Conservation (phyloP, 2,888 invertebrate genomes). For the Lasioglossum vierecki region DNA sequence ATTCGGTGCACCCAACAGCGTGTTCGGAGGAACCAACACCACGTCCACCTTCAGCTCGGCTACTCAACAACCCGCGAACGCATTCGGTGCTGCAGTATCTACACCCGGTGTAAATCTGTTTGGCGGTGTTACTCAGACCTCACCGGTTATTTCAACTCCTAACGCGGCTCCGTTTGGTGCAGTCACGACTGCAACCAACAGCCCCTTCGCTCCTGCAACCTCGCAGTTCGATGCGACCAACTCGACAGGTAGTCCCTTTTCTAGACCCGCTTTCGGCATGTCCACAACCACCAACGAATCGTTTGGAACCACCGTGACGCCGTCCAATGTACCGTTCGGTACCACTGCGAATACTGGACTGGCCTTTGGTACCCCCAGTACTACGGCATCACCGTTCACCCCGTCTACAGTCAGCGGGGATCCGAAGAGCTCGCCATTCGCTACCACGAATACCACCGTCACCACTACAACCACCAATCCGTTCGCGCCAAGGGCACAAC, state of each 20-base stretch:
- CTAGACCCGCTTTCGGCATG: slow-evolving; percentile 49
- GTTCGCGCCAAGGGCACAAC: slow-evolving; percentile 53
- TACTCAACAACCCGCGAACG: slow-evolving; percentile 42
- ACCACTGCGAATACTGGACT: slow-evolving; percentile 42
- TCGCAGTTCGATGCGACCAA: slow-evolving; percentile 57
- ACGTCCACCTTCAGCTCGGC: slow-evolving; percentile 54
- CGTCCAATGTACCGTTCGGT: slow-evolving; percentile 62
- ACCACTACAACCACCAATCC: slow-evolving; percentile 60
- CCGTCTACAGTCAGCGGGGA: slow-evolving; percentile 43
- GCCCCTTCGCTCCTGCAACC: slow-evolving; percentile 51
- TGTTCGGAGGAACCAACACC: slow-evolving; percentile 77
- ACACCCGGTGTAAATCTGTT: slow-evolving; percentile 50
- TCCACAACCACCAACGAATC: slow-evolving; percentile 42
- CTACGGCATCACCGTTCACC: slow-evolving; percentile 40
- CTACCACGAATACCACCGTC: slow-evolving; percentile 53
- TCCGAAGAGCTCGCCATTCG: slow-evolving; percentile 59
- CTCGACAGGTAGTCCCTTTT: slow-evolving; percentile 39
- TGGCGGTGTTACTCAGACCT: slow-evolving; percentile 35
- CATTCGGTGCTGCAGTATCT: slow-evolving; percentile 49
- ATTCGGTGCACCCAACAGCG: slow-evolving; percentile 71
- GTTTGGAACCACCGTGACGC: slow-evolving; percentile 61
- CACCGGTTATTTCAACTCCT: slow-evolving; percentile 28
- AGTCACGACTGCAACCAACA: slow-evolving; percentile 36
- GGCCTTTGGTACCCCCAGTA: slow-evolving; percentile 41
- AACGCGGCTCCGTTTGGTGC: slow-evolving; percentile 49